Evolutionary conservation across 2,113 vertebrate species (phyloP).

Genomic region (Sialia sialis): DNA sequence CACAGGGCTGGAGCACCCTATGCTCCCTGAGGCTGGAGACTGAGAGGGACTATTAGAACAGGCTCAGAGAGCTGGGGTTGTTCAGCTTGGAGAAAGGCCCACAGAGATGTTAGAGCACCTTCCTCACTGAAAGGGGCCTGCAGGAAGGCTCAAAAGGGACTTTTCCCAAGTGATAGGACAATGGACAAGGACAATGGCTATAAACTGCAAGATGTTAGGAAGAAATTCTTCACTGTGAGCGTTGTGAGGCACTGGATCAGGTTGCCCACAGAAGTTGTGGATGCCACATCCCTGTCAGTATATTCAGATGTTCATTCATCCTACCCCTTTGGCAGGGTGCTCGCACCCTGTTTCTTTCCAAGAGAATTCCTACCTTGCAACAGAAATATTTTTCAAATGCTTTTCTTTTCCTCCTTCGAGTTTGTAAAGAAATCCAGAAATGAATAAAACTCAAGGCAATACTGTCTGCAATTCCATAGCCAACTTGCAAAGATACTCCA

Average conservation of each 20-base stretch:
- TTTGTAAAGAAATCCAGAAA: not conserved
- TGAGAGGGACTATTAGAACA: not conserved
- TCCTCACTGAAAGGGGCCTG: not conserved
- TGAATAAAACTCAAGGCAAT: not conserved
- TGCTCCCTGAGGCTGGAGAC: not conserved
- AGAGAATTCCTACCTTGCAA: not conserved
- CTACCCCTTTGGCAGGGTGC: not conserved
- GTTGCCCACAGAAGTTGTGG: not conserved
- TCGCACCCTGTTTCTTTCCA: not conserved
- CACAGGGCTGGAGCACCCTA: not conserved
- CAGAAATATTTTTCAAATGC: not conserved
- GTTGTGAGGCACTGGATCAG: not conserved
- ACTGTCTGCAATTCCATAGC: not conserved
- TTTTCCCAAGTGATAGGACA: not conserved
- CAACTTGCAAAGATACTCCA: not conserved
- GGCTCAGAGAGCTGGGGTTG: not conserved
- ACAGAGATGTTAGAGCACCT: not conserved
- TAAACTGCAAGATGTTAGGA: not conserved
- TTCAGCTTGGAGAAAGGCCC: not conserved
- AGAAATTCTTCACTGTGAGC: not conserved
- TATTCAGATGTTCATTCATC: accelerated
- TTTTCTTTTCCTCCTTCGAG: not conserved
- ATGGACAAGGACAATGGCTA: too few species aligned
- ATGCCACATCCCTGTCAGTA: not conserved
- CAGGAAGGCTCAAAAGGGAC: not conserved